phyloP scores from a whole-genome alignment of 1,140 invertebrate species.

The Bradysia coprophila region DNA sequence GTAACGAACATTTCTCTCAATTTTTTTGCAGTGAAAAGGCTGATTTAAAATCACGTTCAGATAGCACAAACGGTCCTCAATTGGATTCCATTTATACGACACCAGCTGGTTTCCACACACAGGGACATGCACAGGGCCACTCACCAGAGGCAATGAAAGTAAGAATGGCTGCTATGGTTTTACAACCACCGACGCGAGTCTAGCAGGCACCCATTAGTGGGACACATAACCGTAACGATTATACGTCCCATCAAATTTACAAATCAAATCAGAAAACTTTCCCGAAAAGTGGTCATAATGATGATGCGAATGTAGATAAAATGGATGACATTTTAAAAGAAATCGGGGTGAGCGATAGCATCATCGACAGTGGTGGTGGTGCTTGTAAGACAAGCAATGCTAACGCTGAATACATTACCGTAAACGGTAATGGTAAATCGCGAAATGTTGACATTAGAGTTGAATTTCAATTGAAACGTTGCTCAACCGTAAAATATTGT shows the following conservation, averaged over 20 bases:
- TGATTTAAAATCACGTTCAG: slow-evolving; percentile 25
- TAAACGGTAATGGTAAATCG: neutral
- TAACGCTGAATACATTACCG: neutral
- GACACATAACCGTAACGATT: slow-evolving; percentile 2
- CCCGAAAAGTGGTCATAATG: neutral
- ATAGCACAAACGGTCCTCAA: slow-evolving; percentile 23
- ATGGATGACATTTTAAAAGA: slow-evolving; percentile 1
- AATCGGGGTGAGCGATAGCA: slow-evolving; percentile 1
- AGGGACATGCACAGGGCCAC: slow-evolving; percentile 17
- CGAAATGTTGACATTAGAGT: too few species aligned
- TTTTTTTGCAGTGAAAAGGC: slow-evolving; percentile 18
- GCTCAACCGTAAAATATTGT: neutral
- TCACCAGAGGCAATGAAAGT: slow-evolving; percentile 58
- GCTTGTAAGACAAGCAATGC: neutral
- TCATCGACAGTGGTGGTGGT: neutral
- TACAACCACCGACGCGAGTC: slow-evolving; percentile 60
- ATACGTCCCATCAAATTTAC: neutral
- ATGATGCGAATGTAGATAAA: neutral
- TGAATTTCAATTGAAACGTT: neutral
- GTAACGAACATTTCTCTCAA: slow-evolving; percentile 3
- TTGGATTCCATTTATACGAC: slow-evolving; percentile 25
- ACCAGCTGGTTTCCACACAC: slow-evolving; percentile 11
- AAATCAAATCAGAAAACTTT: neutral
- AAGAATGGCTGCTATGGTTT: slow-evolving; percentile 55
- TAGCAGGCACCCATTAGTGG: slow-evolving; percentile 32